Conservation (phyloP, 2,888 invertebrate species). For the Aphodius sticticus region DNA sequence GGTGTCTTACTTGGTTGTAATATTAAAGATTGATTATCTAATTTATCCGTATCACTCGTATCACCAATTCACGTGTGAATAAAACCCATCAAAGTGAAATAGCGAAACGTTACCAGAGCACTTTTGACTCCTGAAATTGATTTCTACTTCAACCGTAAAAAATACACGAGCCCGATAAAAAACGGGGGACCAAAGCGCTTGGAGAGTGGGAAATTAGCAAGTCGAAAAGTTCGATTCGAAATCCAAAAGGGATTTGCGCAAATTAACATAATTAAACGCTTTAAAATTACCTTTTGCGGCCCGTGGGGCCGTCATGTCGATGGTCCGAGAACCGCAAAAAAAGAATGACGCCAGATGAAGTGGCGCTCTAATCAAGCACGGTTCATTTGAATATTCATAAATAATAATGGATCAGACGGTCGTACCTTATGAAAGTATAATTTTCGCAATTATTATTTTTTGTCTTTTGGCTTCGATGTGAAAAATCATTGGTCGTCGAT, state of each 20-base stretch:
- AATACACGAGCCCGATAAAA: background rate
- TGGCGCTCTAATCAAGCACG: background rate
- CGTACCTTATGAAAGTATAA: background rate
- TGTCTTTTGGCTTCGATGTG: background rate
- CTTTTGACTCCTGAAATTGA: background rate
- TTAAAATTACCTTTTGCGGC: constrained; percentile 18
- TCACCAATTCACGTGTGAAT: too few relatives aligned
- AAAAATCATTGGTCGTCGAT: too few relatives aligned
- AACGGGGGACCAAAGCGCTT: background rate
- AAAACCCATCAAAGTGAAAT: too few relatives aligned
- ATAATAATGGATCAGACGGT: background rate
- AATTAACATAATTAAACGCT: constrained; percentile 25
- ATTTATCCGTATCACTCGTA: too few relatives aligned
- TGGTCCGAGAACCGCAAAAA: background rate
- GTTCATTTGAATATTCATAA: background rate
- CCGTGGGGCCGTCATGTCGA: background rate
- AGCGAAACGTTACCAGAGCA: too few relatives aligned
- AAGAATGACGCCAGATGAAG: background rate
- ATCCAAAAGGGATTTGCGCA: constrained; percentile 22
- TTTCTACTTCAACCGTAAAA: background rate
- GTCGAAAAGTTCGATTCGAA: constrained; percentile 20
- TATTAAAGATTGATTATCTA: too few relatives aligned
- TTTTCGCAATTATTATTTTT: background rate
- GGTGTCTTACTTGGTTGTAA: too few relatives aligned
- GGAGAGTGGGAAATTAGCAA: constrained; percentile 15